phyloP scores from a whole-genome alignment of 2,113 vertebrate species.

The Peromyscus polionotus region DNA sequence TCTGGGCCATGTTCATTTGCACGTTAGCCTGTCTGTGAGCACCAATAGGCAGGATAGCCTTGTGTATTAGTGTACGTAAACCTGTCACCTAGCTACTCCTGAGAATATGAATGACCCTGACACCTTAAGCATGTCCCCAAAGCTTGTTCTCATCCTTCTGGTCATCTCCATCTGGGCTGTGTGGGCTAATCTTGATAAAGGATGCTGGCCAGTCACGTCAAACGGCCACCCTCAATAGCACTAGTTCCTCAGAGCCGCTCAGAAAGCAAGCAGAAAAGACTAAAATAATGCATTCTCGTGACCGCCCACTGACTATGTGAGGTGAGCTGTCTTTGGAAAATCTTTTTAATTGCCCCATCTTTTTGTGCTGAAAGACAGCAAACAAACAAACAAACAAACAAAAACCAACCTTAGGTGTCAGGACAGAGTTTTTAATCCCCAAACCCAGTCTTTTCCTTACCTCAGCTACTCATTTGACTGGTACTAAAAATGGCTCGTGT shows the following conservation, averaged over 20 bases:
- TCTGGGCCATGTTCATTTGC: not conserved
- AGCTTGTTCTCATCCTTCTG: not conserved
- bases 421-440: not conserved
- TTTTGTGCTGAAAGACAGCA: not conserved
- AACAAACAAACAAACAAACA: not conserved
- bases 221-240: not conserved
- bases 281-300: constrained; percentile 36
- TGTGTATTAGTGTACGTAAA: too few species aligned
- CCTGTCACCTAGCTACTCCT: not conserved
- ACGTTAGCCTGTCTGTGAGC: not conserved
- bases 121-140: not conserved
- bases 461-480: not conserved
- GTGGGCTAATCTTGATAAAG: not conserved
- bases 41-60: not conserved
- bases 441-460: not conserved
- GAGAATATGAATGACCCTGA: not conserved
- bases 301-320: not conserved
- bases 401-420: not conserved
- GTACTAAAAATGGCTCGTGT: constrained; percentile 5
- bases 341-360: not conserved
- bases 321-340: constrained; percentile 18
- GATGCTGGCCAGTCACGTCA: not conserved
- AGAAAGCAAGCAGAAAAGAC: not conserved
- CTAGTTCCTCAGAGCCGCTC: not conserved
- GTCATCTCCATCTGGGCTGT: not conserved